phyloP scores from a whole-genome alignment of 2,113 vertebrate species.

The Lepisosteus oculatus region DNA sequence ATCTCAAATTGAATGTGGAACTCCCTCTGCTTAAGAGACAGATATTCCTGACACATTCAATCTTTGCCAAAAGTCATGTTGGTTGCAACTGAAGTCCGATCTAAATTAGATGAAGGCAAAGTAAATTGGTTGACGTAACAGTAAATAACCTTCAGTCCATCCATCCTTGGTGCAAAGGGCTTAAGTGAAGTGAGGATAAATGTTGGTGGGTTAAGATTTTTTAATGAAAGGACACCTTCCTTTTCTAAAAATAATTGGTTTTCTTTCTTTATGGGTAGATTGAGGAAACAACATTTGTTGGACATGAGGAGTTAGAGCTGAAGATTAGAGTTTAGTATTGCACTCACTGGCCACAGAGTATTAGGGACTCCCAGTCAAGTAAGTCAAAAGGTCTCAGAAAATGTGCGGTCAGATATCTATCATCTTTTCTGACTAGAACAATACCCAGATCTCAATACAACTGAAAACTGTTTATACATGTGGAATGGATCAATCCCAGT shows the following conservation, averaged over 20 bases:
- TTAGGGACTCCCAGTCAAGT: no score
- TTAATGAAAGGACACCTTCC: not conserved
- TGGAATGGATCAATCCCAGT: no score
- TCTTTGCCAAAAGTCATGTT: constrained; percentile 17
- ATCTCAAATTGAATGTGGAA: constrained; percentile 30
- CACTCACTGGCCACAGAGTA: no score
- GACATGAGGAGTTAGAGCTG: no score
- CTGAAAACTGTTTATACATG: no score
- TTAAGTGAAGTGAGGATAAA: constrained; percentile 10
- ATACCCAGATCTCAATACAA: no score
- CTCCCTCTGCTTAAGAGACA: constrained; percentile 21
- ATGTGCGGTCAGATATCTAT: no score
- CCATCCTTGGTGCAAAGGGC: constrained; percentile 8
- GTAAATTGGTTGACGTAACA: constrained; percentile 23
- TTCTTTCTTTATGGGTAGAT: no score
- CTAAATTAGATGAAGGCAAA: constrained; percentile 23
- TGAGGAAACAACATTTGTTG: no score
- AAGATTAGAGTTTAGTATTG: no score
- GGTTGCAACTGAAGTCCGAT: constrained; percentile 11
- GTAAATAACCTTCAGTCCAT: constrained; percentile 15
- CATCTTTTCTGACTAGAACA: no score
- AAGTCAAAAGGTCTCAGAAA: no score
- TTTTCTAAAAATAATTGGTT: not conserved
- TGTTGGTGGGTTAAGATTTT: not conserved
- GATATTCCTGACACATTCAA: constrained; percentile 25